Base-by-base conservation (phyloP, 2,113 vertebrate genomes). In the Pseudorasbora parva region DNA sequence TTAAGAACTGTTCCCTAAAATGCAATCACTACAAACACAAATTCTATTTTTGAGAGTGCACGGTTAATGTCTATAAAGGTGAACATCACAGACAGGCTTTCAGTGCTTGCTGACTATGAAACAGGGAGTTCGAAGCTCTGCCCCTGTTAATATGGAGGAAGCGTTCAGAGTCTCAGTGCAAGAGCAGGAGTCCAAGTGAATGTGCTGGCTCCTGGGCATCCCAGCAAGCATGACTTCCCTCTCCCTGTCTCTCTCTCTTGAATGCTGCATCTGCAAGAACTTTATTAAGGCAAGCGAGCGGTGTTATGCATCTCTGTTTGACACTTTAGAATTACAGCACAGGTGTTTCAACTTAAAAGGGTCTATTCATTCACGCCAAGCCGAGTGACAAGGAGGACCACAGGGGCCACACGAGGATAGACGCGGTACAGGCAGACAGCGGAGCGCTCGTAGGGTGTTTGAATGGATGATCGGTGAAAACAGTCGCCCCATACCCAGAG, bases 391-490 rank as follows among this genome's bases (percentile, higher is more conserved):
- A 93, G 92, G 93, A 93, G 91, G 88, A 88, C 54, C 73, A 47
- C 57, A 60, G 84, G 85, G 88, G 68, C 89, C 84, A 78, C 41
- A 64, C 87, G 91, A 85, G 92, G 94, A 94, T 94, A 92, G 79
- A 68, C 64, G 19, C 19, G 17, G 2, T 68, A 9, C 64, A 43
- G 54, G 79, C 66, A 92, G 83, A 92, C 43, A 57, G 94, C 92
- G 93, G 92, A 94, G 93, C 91, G 89, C 89, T 54, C 85, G 88
- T 84, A 85, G 66, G 86, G 83, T 86, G 90, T 90, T 90, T 92
- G 94, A 95, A 94, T 93, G 93, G 94, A 95, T 95, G 95, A 95
- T 90, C 90, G 89, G 92, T 93, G 91, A 93, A 83, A 93, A 93
- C 91, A 91, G 89, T 92, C 93, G 90, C 91, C 94, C 56, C 86